Evolutionary conservation across 1,140 invertebrate genomes (phyloP).

Genomic region (Drosophila elegans): DNA sequence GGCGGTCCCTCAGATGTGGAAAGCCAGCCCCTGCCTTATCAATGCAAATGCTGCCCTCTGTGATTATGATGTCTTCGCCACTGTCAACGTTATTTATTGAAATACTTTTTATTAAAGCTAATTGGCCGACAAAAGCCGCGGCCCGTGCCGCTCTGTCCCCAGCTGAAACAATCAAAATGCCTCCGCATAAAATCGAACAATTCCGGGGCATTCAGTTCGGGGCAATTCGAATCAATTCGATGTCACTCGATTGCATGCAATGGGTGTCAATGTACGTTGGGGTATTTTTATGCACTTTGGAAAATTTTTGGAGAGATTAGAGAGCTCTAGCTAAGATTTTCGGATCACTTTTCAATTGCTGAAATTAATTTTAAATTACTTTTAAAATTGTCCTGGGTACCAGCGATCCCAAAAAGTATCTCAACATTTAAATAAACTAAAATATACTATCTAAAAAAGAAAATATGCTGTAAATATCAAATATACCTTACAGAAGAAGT

Average conservation of each 20-base stretch:
- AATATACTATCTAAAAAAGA: no score
- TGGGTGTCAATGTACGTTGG: conserved; percentile 65
- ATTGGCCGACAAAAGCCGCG: conserved; percentile 66
- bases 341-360: no score
- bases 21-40: conserved; percentile 38
- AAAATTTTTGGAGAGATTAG: background rate
- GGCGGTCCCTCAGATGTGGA: conserved; percentile 57
- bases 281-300: conserved; percentile 47
- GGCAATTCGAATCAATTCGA: conserved; percentile 43
- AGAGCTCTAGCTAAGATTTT: background rate
- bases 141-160: conserved; percentile 43
- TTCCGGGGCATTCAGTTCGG: conserved; percentile 62
- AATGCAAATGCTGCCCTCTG: conserved; percentile 69
- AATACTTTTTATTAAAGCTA: conserved; percentile 77
- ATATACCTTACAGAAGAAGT: no score
- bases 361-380: no score
- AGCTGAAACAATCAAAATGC: conserved; percentile 66
- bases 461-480: no score
- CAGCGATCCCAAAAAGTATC: no score
- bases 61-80: conserved; percentile 42
- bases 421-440: no score
- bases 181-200: conserved; percentile 61
- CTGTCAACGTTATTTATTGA: conserved; percentile 69
- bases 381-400: no score
- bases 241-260: conserved; percentile 47